A percentile compares a stretch with the other conserved stretches of the same genome.
phyloP scores from a whole-genome alignment of 2,888 invertebrate species.

The Caenorhabditis zanzibari region DNA sequence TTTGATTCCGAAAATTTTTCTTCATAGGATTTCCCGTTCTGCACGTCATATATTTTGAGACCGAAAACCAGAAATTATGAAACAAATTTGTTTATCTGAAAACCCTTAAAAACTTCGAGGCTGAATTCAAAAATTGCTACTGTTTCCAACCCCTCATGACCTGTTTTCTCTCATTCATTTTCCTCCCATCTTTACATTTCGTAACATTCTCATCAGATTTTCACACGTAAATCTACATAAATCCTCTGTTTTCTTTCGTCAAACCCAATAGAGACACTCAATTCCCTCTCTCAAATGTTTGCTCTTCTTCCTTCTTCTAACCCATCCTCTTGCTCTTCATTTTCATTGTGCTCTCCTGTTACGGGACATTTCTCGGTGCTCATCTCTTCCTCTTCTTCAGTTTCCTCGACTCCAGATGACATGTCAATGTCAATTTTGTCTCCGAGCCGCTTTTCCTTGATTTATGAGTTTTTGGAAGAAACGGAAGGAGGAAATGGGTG shows the following conservation, averaged over 20 bases:
- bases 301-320: constrained; percentile 30
- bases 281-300: constrained; percentile 49
- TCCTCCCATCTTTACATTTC: neutral
- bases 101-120: too few species aligned
- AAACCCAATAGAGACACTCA: constrained; percentile 28
- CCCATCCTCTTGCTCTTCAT: constrained; percentile 25
- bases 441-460: constrained; percentile 50
- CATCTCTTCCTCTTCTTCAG: constrained; percentile 10
- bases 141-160: too few species aligned
- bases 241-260: constrained; percentile 13
- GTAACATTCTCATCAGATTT: constrained; percentile 34
- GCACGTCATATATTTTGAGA: too few species aligned
- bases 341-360: constrained; percentile 64
- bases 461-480: constrained; percentile 43
- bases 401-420: constrained; percentile 47
- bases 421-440: constrained; percentile 56
- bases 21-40: too few species aligned
- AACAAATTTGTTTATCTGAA: too few species aligned
- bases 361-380: constrained; percentile 43
- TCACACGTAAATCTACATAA: constrained; percentile 62
- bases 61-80: too few species aligned
- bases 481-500: constrained; percentile 12
- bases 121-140: too few species aligned
- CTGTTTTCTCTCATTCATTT: neutral
- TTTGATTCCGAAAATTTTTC: too few species aligned